phyloP scores from a whole-genome alignment of 2,797 vertebrate genomes.

The Podarcis siculus region DNA sequence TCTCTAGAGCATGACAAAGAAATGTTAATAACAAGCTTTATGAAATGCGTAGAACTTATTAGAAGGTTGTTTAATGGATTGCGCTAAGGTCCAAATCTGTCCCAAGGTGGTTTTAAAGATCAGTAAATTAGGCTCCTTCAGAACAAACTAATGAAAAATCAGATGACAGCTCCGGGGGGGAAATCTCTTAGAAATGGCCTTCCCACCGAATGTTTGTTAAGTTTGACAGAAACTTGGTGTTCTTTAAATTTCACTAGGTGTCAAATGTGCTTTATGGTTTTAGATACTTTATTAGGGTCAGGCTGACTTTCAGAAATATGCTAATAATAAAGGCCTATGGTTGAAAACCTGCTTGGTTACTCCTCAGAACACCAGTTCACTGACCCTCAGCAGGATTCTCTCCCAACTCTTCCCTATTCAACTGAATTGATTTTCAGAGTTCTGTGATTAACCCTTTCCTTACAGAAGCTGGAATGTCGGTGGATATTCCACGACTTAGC shows the following conservation, averaged over 20 bases:
- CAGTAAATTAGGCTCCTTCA: fast-evolving
- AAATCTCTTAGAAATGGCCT: background rate
- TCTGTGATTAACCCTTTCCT: background rate
- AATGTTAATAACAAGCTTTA: background rate
- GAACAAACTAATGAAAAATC: slow-evolving; percentile 54
- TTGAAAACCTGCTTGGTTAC: background rate
- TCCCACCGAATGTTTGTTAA: slow-evolving; percentile 55
- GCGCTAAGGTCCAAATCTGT: background rate
- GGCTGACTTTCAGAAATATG: background rate
- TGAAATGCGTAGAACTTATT: background rate
- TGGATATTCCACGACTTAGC: background rate
- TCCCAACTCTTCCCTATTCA: background rate
- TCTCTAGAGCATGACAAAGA: background rate
- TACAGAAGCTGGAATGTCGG: background rate
- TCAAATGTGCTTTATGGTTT: slow-evolving; percentile 34
- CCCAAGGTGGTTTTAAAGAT: slow-evolving; percentile 33
- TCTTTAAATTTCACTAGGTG: slow-evolving; percentile 58
- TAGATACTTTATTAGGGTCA: background rate
- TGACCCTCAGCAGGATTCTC: no score
- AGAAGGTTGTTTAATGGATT: background rate
- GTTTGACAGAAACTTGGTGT: slow-evolving; percentile 11
- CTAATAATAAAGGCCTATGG: background rate
- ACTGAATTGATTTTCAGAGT: background rate
- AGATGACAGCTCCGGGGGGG: slow-evolving; percentile 16
- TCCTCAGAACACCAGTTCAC: background rate